phyloP scores from a whole-genome alignment of 1,140 invertebrate species.

The Calycopis cecrops region DNA sequence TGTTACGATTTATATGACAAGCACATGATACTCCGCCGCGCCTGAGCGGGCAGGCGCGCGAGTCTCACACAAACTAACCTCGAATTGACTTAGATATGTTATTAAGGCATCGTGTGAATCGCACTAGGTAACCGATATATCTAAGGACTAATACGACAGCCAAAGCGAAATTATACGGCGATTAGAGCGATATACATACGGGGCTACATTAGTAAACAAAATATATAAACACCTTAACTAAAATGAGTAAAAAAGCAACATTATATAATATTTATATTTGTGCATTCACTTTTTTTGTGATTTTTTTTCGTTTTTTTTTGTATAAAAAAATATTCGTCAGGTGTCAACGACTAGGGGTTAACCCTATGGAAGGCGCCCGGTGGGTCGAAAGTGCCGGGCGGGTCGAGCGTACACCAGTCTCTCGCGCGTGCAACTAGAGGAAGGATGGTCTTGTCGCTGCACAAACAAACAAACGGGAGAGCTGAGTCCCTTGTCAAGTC shows the following conservation, averaged over 20 bases:
- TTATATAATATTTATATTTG: slow-evolving; percentile 61
- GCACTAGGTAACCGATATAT: slow-evolving; percentile 60
- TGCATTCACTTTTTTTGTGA: slow-evolving; percentile 68
- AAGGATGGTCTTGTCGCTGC: slow-evolving; percentile 61
- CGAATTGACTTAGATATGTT: slow-evolving; percentile 74
- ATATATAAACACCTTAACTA: slow-evolving; percentile 69
- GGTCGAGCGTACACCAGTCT: slow-evolving; percentile 52
- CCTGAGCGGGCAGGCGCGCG: slow-evolving; percentile 16
- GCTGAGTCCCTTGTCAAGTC: not conserved
- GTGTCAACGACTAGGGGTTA: slow-evolving; percentile 39
- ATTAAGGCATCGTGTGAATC: slow-evolving; percentile 74
- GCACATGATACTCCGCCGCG: slow-evolving; percentile 38
- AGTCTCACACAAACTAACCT: not conserved
- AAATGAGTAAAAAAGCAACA: slow-evolving; percentile 55
- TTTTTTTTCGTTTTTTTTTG: slow-evolving; percentile 52
- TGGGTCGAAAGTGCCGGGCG: slow-evolving; percentile 45
- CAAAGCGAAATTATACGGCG: slow-evolving; percentile 65
- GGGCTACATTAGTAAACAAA: slow-evolving; percentile 38
- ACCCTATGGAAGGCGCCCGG: slow-evolving; percentile 45
- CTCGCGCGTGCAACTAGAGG: slow-evolving; percentile 63
- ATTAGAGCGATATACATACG: slow-evolving; percentile 40
- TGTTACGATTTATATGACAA: slow-evolving; percentile 61
- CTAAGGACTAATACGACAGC: slow-evolving; percentile 66
- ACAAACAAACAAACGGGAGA: slow-evolving; percentile 25
- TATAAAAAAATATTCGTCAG: slow-evolving; percentile 61